Conservation (phyloP, 2,113 vertebrate genomes). For the Brienomyrus brachyistius region DNA sequence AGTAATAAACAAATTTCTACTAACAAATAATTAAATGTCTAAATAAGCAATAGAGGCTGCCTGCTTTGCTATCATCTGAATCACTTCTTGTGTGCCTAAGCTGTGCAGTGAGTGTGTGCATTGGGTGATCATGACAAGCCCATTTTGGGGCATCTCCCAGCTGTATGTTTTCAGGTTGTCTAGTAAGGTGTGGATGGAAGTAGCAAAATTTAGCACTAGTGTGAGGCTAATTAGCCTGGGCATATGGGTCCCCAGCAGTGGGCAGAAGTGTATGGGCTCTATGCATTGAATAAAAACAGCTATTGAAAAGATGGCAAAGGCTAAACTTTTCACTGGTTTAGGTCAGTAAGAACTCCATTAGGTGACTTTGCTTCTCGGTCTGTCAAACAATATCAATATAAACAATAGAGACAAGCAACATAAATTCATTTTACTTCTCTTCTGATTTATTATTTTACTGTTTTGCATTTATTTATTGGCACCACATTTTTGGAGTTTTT, state of each 20-base stretch:
- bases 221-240: slow-evolving; percentile 1
- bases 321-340: background rate
- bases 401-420: background rate
- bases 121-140: background rate
- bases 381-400: background rate
- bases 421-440: background rate
- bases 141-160: background rate
- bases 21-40: background rate
- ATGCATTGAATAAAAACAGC: background rate
- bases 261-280: background rate
- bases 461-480: background rate
- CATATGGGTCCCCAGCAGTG: background rate
- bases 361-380: background rate
- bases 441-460: background rate
- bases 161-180: slow-evolving; percentile 4
- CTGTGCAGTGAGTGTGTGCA: background rate
- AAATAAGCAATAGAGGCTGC: background rate
- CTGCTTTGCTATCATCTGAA: background rate
- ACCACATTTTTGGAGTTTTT: background rate
- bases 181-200: slow-evolving; percentile 8
- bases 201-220: slow-evolving; percentile 8
- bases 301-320: background rate
- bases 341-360: background rate
- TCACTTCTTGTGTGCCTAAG: background rate
- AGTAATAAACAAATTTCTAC: background rate